Conservation (phyloP, 2,113 vertebrate species). For the Phodopus roborovskii region DNA sequence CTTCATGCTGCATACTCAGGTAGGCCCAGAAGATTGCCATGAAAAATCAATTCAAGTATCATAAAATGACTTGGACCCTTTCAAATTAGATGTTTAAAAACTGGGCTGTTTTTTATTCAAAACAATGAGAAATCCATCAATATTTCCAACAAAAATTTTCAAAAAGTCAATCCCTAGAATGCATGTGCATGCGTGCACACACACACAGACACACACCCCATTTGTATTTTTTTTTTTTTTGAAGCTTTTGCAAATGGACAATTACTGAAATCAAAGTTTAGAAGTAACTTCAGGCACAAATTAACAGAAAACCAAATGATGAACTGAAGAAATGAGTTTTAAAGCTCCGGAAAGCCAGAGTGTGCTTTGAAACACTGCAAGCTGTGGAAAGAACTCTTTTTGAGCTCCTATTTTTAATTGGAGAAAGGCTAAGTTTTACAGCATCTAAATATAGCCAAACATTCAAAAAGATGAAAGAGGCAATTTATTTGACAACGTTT, state of each 20-base stretch:
- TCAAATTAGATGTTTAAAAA: neutral
- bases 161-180: neutral
- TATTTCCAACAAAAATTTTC: neutral
- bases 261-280: neutral
- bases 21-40: neutral
- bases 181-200: neutral
- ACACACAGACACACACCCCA: neutral
- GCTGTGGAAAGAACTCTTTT: neutral
- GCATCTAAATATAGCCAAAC: slow-evolving; percentile 38
- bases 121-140: neutral
- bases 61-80: neutral
- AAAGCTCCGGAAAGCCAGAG: neutral
- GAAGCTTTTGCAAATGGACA: neutral
- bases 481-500: slow-evolving; percentile 11
- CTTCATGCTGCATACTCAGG: neutral
- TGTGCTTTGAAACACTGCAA: neutral
- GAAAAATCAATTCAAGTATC: neutral
- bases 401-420: slow-evolving; percentile 22
- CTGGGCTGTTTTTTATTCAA: neutral
- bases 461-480: slow-evolving; percentile 9
- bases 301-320: neutral
- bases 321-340: neutral
- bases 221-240: neutral
- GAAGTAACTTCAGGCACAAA: neutral
- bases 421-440: neutral